Evolutionary conservation across 2,113 vertebrate genomes (phyloP).

Genomic region (Semicossyphus pulcher): DNA sequence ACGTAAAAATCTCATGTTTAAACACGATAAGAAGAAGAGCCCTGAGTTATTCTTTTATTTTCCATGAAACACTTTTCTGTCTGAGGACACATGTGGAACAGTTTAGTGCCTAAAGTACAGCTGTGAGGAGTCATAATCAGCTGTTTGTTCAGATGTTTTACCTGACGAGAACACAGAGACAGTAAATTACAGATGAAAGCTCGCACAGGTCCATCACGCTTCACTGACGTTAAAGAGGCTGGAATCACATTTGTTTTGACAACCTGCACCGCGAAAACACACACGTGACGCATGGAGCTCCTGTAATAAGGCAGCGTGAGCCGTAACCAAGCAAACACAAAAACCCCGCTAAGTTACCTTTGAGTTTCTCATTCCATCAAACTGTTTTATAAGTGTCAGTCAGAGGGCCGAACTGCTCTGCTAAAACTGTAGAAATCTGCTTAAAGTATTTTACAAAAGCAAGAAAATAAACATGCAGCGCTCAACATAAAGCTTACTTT

Average conservation of each 20-base stretch:
- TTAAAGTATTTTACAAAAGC: too few species aligned
- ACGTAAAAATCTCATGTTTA: too few species aligned
- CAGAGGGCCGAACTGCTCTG: too few species aligned
- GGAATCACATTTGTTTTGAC: constrained; percentile 46
- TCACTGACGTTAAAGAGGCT: constrained; percentile 12
- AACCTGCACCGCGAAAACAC: constrained; percentile 25
- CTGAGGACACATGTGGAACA: constrained; percentile 8
- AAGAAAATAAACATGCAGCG: too few species aligned
- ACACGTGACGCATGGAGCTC: constrained; percentile 15
- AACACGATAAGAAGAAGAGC: too few species aligned
- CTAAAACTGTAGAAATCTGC: too few species aligned
- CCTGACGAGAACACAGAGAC: neutral
- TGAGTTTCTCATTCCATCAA: neutral
- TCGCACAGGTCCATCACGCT: neutral
- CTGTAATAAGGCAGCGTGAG: constrained; percentile 24
- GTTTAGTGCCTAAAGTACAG: neutral
- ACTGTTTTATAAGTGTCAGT: too few species aligned
- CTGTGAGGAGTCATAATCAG: constrained; percentile 1
- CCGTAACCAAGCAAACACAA: neutral
- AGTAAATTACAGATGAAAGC: constrained; percentile 40
- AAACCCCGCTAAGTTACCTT: neutral
- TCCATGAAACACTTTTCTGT: too few species aligned
- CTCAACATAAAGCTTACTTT: too few species aligned
- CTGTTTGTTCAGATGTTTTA: constrained; percentile 35
- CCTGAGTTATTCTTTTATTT: too few species aligned